Evolutionary conservation across 1,140 invertebrate species (phyloP).

Genomic region (Lordiphosa mommai): DNA sequence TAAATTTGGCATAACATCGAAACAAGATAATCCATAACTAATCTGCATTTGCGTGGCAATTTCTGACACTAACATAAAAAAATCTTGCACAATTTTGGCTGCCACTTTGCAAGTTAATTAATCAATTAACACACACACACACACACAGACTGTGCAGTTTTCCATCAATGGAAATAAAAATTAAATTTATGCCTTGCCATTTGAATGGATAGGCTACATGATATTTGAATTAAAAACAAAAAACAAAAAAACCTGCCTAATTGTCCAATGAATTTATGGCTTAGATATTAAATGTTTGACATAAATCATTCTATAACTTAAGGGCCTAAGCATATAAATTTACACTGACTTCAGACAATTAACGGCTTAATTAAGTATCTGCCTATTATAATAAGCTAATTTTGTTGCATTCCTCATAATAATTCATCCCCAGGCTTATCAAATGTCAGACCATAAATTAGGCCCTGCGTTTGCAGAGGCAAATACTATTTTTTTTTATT

Average conservation of each 20-base stretch:
- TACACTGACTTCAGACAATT: conserved; percentile 48
- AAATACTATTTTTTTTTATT: too few relatives aligned
- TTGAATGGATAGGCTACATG: conserved; percentile 35
- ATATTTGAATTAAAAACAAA: conserved; percentile 32
- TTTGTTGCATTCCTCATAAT: conserved; percentile 27
- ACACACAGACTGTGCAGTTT: conserved; percentile 10
- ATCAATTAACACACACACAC: conserved; percentile 21
- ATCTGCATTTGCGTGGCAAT: too few relatives aligned
- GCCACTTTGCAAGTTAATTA: conserved; percentile 26
- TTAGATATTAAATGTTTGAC: conserved; percentile 4
- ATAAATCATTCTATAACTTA: conserved; percentile 6
- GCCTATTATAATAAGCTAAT: conserved; percentile 46
- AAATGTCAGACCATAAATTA: conserved; percentile 48
- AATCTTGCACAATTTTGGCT: conserved; percentile 10
- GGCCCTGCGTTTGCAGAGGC: not conserved
- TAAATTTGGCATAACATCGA: too few relatives aligned
- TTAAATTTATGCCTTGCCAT: conserved; percentile 33
- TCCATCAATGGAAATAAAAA: conserved; percentile 8
- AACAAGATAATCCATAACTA: too few relatives aligned
- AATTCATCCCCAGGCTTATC: conserved; percentile 23
- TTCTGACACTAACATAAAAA: too few relatives aligned
- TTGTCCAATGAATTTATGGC: conserved; percentile 1
- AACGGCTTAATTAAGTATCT: conserved; percentile 47
- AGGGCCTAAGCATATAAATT: conserved; percentile 13
- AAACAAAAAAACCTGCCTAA: too few relatives aligned